A percentile compares a stretch with the other conserved stretches of the same genome.
These are phyloP conservation scores for Tinamus guttatus DNA, from an alignment of 2,113 vertebrate genomes.

Conservation along the genomic window DNA sequence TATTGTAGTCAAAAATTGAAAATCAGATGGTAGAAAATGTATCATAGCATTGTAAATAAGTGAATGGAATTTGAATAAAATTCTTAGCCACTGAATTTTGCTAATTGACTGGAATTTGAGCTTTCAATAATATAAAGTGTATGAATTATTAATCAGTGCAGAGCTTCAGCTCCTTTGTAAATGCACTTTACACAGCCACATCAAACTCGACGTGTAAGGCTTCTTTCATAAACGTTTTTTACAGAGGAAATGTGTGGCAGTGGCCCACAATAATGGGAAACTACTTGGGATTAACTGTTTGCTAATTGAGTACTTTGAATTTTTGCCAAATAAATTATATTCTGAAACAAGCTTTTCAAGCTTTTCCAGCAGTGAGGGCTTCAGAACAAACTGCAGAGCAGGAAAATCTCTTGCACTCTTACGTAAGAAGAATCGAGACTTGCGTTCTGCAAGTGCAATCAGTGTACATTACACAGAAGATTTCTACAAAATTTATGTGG, in stretches of 20 bases:
- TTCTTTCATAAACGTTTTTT: neutral
- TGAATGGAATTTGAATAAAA: neutral
- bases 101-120: neutral
- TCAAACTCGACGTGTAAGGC: neutral
- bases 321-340: slow-evolving; percentile 13
- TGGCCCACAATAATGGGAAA: neutral
- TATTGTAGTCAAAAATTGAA: neutral
- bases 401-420: neutral
- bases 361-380: neutral
- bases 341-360: neutral
- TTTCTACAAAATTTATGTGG: neutral
- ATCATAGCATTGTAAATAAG: neutral
- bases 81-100: neutral
- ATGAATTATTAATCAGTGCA: neutral
- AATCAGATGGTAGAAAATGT: neutral
- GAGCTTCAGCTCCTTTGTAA: neutral
- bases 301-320: neutral
- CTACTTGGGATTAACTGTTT: slow-evolving; percentile 23
- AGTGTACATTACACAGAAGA: neutral
- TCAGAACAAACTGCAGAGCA: neutral
- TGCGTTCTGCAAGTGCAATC: neutral
- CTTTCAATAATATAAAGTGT: neutral
- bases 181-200: neutral
- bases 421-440: neutral
- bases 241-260: neutral